phyloP scores from a whole-genome alignment of 2,113 vertebrate genomes.

The Bos javanicus region DNA sequence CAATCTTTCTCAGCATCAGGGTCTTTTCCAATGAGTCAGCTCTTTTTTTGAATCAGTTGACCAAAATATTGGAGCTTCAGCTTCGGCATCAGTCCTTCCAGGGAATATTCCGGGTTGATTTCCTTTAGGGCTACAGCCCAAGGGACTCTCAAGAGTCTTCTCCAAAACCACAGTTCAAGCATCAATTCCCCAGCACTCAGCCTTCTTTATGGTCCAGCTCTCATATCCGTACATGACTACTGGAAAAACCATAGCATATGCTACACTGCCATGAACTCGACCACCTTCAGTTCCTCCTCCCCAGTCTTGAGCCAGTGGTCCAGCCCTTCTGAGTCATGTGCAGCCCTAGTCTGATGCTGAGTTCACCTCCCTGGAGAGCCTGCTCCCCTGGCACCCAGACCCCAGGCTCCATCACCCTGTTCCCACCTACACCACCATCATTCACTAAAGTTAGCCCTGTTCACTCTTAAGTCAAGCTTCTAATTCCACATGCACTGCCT shows the following conservation, averaged over 20 bases:
- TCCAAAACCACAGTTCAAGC: not conserved
- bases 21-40: not conserved
- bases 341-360: fast-evolving
- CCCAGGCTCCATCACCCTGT: fast-evolving
- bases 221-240: not conserved
- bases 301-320: not conserved
- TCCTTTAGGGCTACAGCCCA: not conserved
- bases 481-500: fast-evolving
- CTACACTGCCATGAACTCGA: fast-evolving
- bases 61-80: not conserved
- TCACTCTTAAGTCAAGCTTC: not conserved
- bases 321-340: fast-evolving
- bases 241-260: not conserved
- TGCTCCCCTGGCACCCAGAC: fast-evolving
- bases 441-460: fast-evolving
- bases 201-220: not conserved
- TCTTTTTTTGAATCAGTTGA: not conserved
- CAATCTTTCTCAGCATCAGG: not conserved
- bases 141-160: not conserved
- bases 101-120: too few relatives aligned
- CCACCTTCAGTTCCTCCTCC: not conserved
- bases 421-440: fast-evolving
- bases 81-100: not conserved
- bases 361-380: not conserved
- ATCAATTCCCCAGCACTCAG: not conserved